phyloP scores from a whole-genome alignment of 1,140 invertebrate genomes.

The Dreissena rostriformis region DNA sequence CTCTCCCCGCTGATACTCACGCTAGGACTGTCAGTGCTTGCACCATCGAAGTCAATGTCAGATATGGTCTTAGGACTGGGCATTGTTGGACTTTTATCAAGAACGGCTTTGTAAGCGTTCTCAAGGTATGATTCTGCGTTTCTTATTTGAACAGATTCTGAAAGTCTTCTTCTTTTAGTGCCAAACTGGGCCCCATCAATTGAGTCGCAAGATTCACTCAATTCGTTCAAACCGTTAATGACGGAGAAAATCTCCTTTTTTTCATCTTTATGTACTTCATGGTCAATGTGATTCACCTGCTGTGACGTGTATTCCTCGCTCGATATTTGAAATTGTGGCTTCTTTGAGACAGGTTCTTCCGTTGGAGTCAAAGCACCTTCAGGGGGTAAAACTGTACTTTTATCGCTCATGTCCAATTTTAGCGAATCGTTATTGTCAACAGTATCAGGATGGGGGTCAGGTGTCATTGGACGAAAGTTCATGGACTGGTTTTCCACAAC shows the following conservation, averaged over 20 bases:
- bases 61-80: slow-evolving; percentile 61
- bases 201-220: slow-evolving; percentile 12
- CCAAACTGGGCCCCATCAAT: slow-evolving; percentile 1
- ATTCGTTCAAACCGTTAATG: background rate
- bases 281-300: slow-evolving; percentile 58
- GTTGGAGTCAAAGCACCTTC: slow-evolving; percentile 66
- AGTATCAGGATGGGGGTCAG: slow-evolving; percentile 56
- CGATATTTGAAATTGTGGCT: slow-evolving; percentile 12
- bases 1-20: slow-evolving; percentile 51
- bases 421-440: slow-evolving; percentile 45
- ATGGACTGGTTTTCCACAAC: slow-evolving; percentile 54
- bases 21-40: slow-evolving; percentile 61
- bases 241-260: slow-evolving; percentile 37
- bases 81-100: slow-evolving; percentile 59
- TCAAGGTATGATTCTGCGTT: slow-evolving; percentile 47
- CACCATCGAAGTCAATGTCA: slow-evolving; percentile 54
- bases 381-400: slow-evolving; percentile 53
- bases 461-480: slow-evolving; percentile 57
- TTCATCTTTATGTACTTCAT: slow-evolving; percentile 25
- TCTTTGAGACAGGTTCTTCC: slow-evolving; percentile 55
- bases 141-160: slow-evolving; percentile 33
- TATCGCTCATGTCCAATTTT: slow-evolving; percentile 2
- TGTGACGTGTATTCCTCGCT: slow-evolving; percentile 48
- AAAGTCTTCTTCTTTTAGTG: slow-evolving; percentile 31
- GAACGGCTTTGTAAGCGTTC: slow-evolving; percentile 41